Conservation (phyloP, 2,888 invertebrate genomes). For the Drosophila monieri region DNA sequence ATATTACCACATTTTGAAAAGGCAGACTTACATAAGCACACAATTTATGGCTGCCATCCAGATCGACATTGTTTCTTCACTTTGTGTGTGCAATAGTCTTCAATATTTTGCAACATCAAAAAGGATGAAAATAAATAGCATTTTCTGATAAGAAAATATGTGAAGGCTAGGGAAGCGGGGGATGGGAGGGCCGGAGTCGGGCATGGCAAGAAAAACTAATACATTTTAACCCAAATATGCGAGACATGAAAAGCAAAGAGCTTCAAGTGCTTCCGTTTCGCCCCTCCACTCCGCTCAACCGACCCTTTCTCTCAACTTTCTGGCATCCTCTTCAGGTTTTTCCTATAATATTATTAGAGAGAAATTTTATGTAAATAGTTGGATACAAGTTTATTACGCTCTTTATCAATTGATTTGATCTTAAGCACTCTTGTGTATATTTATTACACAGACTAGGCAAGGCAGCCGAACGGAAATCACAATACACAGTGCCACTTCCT, state of each 20-base stretch:
- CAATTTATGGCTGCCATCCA: slow-evolving; percentile 29
- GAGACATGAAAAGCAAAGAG: slow-evolving; percentile 53
- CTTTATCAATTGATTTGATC: slow-evolving; percentile 78
- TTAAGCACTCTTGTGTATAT: slow-evolving; percentile 76
- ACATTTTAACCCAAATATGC: slow-evolving; percentile 50
- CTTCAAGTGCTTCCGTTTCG: slow-evolving; percentile 32
- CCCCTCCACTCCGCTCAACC: background rate
- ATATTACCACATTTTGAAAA: slow-evolving; percentile 12
- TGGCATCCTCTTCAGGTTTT: slow-evolving; percentile 52
- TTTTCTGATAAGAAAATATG: slow-evolving; percentile 45
- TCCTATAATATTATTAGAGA: slow-evolving; percentile 68
- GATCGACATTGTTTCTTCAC: slow-evolving; percentile 35
- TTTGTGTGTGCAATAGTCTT: slow-evolving; percentile 23
- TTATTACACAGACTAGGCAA: slow-evolving; percentile 59
- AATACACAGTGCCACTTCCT: slow-evolving; percentile 60
- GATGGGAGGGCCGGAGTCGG: background rate
- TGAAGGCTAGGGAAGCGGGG: slow-evolving; percentile 9
- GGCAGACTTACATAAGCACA: slow-evolving; percentile 19
- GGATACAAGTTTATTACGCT: slow-evolving; percentile 76
- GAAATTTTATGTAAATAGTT: slow-evolving; percentile 74
- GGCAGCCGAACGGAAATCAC: slow-evolving; percentile 73
- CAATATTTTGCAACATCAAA: slow-evolving; percentile 41
- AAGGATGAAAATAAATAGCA: slow-evolving; percentile 38
- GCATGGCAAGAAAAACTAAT: slow-evolving; percentile 27
- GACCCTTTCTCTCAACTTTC: slow-evolving; percentile 1